phyloP scores from a whole-genome alignment of 2,113 vertebrate genomes.

The Stercorarius parasiticus region DNA sequence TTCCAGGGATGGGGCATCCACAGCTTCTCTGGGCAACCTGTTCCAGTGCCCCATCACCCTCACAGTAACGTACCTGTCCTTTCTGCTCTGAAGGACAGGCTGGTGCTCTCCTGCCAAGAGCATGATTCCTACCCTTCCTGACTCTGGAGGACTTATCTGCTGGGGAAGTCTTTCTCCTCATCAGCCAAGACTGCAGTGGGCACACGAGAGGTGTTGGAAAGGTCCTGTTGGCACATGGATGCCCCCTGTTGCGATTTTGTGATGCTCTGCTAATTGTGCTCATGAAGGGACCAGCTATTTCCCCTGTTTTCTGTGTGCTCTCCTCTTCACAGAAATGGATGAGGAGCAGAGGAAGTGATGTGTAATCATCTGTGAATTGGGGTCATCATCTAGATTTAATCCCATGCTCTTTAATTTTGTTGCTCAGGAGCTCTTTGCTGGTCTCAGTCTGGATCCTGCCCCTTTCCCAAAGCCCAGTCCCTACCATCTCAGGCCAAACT shows the following conservation, averaged over 20 bases:
- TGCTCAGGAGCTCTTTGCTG: background rate
- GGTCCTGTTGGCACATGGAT: rapidly evolving
- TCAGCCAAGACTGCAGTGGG: background rate
- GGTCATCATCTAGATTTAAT: background rate
- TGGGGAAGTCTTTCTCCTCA: background rate
- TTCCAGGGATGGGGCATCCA: too few species aligned
- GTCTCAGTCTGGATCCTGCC: background rate
- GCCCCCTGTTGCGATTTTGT: background rate
- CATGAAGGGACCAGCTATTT: background rate
- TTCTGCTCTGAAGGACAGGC: background rate
- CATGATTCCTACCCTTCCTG: background rate
- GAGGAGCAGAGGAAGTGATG: background rate
- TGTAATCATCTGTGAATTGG: background rate
- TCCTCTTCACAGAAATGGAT: background rate
- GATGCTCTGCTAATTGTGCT: background rate
- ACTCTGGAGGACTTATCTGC: background rate
- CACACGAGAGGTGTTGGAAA: background rate
- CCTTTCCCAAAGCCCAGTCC: background rate
- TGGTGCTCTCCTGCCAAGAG: background rate
- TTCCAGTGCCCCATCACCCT: too few species aligned
- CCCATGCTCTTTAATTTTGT: background rate
- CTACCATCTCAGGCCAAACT: background rate
- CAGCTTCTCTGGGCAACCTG: too few species aligned
- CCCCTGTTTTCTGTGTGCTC: background rate
- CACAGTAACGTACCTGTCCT: too few species aligned